phyloP scores from a whole-genome alignment of 2,113 vertebrate genomes.

The Pavo muticus region DNA sequence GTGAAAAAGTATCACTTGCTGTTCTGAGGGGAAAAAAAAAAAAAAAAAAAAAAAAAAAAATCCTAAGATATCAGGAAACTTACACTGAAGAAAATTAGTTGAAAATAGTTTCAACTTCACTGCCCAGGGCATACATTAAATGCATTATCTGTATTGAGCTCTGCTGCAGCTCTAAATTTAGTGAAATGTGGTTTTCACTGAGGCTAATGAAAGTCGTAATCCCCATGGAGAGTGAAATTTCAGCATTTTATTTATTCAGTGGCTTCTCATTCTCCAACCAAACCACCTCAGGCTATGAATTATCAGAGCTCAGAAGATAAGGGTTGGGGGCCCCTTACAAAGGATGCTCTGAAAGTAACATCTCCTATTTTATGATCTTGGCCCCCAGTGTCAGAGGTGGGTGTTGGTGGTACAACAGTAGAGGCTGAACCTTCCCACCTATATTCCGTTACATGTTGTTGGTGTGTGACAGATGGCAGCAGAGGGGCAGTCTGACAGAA shows the following conservation, averaged over 20 bases:
- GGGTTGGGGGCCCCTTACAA: background rate
- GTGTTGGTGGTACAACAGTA: background rate
- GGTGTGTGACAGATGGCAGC: background rate
- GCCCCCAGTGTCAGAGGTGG: background rate
- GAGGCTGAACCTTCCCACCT: background rate
- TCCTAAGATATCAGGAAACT: constrained; percentile 49
- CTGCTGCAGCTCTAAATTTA: constrained; percentile 65
- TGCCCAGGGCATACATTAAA: constrained; percentile 69
- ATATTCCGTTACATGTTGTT: background rate
- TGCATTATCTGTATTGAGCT: constrained; percentile 61
- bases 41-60: constrained; percentile 55
- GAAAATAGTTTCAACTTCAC: constrained; percentile 72
- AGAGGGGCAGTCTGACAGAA: background rate
- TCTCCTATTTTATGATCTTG: no score
- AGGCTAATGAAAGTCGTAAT: constrained; percentile 66
- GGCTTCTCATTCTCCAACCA: constrained; percentile 36
- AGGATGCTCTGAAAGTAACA: background rate
- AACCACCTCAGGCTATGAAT: constrained; percentile 32
- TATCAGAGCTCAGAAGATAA: constrained; percentile 14
- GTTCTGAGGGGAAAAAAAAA: background rate
- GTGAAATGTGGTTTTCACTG: constrained; percentile 66
- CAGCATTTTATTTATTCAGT: constrained; percentile 56
- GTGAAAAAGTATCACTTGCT: constrained; percentile 33
- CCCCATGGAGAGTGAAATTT: constrained; percentile 58
- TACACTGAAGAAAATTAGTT: constrained; percentile 67